Evolutionary conservation across 2,888 invertebrate genomes (phyloP).

Genomic region (Amblyteles armatorius): DNA sequence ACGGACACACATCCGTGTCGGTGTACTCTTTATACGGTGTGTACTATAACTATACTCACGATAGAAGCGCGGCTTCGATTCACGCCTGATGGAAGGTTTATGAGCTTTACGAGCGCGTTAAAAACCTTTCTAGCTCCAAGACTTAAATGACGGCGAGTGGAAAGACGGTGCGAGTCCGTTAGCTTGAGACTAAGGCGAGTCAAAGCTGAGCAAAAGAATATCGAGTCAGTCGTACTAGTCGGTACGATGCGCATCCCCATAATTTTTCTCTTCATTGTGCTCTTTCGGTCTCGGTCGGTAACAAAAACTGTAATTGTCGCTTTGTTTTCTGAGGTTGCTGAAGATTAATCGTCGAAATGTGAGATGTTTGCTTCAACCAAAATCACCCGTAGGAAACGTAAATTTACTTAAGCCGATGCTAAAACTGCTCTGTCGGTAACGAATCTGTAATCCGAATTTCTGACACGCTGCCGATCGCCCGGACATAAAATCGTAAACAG

Average conservation of each 20-base stretch:
- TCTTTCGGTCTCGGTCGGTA: too few species aligned
- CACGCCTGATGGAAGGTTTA: constrained; percentile 68
- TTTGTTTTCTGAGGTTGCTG: too few species aligned
- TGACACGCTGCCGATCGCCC: too few species aligned
- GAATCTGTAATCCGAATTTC: too few species aligned
- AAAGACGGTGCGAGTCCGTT: constrained; percentile 27
- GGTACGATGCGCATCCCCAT: not conserved
- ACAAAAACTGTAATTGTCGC: too few species aligned
- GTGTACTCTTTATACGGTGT: constrained; percentile 16
- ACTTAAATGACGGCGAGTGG: constrained; percentile 55
- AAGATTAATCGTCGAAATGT: too few species aligned
- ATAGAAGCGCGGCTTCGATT: constrained; percentile 63
- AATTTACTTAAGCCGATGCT: too few species aligned
- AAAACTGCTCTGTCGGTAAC: too few species aligned
- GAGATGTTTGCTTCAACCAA: too few species aligned
- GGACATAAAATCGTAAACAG: too few species aligned
- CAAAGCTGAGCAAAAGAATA: constrained; percentile 30
- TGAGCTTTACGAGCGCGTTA: constrained; percentile 70
- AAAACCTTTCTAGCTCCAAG: constrained; percentile 65
- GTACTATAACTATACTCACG: constrained; percentile 44
- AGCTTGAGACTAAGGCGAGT: constrained; percentile 53
- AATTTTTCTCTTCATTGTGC: not conserved
- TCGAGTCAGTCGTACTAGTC: not conserved
- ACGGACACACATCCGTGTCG: constrained; percentile 1
- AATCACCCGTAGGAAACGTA: too few species aligned